Base-by-base conservation (phyloP, 2,113 vertebrate species). In the Irena cyanogastra region DNA sequence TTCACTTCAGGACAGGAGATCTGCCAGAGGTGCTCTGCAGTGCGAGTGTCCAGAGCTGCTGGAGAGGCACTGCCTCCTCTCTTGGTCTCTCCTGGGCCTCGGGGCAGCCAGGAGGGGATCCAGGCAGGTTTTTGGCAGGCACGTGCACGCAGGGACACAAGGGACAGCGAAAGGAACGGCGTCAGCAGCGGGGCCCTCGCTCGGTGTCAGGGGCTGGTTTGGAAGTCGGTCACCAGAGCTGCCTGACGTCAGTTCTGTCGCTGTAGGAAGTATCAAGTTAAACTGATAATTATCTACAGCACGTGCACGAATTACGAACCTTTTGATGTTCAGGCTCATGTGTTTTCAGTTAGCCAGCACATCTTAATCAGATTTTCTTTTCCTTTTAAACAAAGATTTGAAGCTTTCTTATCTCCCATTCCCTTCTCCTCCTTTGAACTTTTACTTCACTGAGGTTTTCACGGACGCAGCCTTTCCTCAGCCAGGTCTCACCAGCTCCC, bases 261-360 rank as follows among this genome's bases (percentile, higher is more conserved):
- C 96, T 88, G 80, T 74, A 88, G 94, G 97, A 96, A 97, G 91
- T 92, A 95, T 96, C 47, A 12, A 66, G 94, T 95, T 96, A 94
- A 96, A 94, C 93, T 95, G 97, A 97, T 97, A 80, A 95, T 95
- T 95, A 97, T 97, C 97, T 95, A 33, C 87, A 89, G 95, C 94
- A 96, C 65, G 71, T 96, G 96, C 80, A 95, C 1, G 37, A 93
- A 74, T 94, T 93, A 70, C 1, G 1, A 86, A 84, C 83, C 86
- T 97, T 97, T 95, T 97, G 97, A 94, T 96, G 90, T 93, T 94
- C 47, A 37, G 87, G 63, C 93, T 94, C 90, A 84, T 96, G 68
- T 84, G 95, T 80, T 96, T 95, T 80, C 81, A 94, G 84, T 96
- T 95, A 96, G 93, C 83, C 78, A 96, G 94, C 94, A 93, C 95